phyloP scores from a whole-genome alignment of 2,888 invertebrate genomes.

The Drosophila kanekoi region DNA sequence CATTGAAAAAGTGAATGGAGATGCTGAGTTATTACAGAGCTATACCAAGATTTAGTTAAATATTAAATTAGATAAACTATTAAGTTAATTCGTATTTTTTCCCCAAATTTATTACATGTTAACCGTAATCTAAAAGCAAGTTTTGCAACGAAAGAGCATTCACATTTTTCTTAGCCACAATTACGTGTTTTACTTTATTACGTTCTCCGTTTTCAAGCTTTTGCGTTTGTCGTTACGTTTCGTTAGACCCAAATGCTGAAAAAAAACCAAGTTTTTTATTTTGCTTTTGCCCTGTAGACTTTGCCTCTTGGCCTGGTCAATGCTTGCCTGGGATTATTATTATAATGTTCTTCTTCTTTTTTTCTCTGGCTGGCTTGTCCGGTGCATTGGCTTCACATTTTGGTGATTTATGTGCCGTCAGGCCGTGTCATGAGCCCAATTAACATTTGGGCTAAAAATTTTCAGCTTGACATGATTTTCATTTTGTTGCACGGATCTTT shows the following conservation, averaged over 20 bases:
- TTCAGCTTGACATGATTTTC: constrained; percentile 50
- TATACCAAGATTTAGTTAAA: not conserved
- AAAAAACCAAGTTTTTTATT: not conserved
- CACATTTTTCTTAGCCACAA: constrained; percentile 22
- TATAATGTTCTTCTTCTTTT: constrained; percentile 16
- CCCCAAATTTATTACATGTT: too few relatives aligned
- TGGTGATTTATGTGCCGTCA: constrained; percentile 72
- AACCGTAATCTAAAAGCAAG: not conserved
- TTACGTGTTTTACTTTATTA: constrained; percentile 13
- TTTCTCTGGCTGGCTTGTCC: constrained; percentile 37
- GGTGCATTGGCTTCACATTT: constrained; percentile 61
- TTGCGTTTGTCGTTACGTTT: constrained; percentile 70
- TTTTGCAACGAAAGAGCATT: constrained; percentile 18
- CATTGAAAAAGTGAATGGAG: not conserved
- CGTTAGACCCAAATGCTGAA: constrained; percentile 54
- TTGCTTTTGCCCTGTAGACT: constrained; percentile 14
- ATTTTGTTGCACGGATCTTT: constrained; percentile 34
- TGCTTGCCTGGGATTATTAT: constrained; percentile 24
- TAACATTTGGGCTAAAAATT: constrained; percentile 70
- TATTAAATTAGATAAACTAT: not conserved
- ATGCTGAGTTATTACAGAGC: not conserved
- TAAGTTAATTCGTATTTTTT: not conserved
- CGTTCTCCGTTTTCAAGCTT: constrained; percentile 59
- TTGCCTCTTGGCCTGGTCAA: constrained; percentile 38
- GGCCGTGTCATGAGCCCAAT: constrained; percentile 75